A percentile compares a stretch with the other conserved stretches of the same genome.
Conservation (phyloP, 2,113 vertebrate genomes). For the Phalacrocorax brasilianus region DNA sequence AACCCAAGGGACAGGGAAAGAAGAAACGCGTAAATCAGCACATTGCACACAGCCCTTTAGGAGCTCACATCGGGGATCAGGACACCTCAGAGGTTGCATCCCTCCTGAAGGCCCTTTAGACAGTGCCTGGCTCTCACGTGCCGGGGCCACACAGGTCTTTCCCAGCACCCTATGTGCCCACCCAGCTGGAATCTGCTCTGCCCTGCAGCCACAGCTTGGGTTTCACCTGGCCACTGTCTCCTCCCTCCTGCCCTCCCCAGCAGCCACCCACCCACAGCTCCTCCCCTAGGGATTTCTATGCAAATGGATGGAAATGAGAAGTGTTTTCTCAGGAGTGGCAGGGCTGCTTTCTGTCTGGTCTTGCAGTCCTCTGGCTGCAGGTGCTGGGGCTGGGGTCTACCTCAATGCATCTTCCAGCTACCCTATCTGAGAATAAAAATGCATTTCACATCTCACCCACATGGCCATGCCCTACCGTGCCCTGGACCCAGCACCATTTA, state of each 20-base stretch:
- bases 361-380: background rate
- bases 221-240: background rate
- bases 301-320: background rate
- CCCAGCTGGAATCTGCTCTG: background rate
- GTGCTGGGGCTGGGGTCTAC: background rate
- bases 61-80: background rate
- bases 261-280: background rate
- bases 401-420: background rate
- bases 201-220: background rate
- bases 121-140: background rate
- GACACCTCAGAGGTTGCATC: background rate
- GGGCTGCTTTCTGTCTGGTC: background rate
- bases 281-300: rapidly evolving
- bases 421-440: background rate
- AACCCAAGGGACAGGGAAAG: background rate
- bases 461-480: rapidly evolving
- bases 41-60: background rate
- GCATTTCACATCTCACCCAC: rapidly evolving
- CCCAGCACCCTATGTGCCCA: background rate
- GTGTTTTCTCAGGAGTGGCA: background rate
- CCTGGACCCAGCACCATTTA: background rate
- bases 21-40: background rate
- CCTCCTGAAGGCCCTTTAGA: background rate
- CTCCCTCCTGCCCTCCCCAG: background rate
- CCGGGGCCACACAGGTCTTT: background rate